Evolutionary conservation across 2,888 invertebrate species (phyloP).

Genomic region (Zaprionus lineosus): DNA sequence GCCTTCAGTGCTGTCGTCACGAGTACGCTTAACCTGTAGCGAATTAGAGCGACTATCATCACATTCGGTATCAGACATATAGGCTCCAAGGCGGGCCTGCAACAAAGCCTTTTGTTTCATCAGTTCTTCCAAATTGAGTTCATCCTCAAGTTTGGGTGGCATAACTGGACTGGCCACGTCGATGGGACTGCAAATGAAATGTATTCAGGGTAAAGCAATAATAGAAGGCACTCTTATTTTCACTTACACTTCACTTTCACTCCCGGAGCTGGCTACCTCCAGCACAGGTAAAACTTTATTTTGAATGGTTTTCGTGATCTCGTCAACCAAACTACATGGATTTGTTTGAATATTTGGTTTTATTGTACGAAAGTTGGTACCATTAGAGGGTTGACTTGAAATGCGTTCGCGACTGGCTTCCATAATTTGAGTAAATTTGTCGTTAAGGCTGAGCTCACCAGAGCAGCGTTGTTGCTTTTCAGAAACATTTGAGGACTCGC

Average conservation of each 20-base stretch:
- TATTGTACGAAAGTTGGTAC: constrained; percentile 70
- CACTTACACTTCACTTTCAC: constrained; percentile 85
- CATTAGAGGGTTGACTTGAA: constrained; percentile 69
- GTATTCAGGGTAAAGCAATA: not conserved
- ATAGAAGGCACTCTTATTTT: not conserved
- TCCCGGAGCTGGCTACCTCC: constrained; percentile 88
- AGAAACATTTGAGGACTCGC: constrained; percentile 76
- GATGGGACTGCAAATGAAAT: constrained; percentile 77
- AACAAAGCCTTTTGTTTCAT: constrained; percentile 94
- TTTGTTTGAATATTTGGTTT: constrained; percentile 82
- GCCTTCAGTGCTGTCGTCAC: constrained; percentile 31
- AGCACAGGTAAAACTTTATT: constrained; percentile 82
- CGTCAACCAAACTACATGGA: constrained; percentile 83
- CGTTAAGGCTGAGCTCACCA: constrained; percentile 63
- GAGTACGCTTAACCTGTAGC: constrained; percentile 35
- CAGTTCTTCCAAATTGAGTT: constrained; percentile 92
- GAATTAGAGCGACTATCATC: constrained; percentile 82
- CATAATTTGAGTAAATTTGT: constrained; percentile 82
- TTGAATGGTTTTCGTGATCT: constrained; percentile 83
- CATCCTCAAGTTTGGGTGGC: constrained; percentile 89
- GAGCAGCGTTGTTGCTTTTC: constrained; percentile 54
- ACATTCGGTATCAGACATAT: constrained; percentile 87
- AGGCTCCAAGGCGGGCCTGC: constrained; percentile 90
- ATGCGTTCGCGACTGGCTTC: constrained; percentile 73
- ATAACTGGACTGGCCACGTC: constrained; percentile 89